A percentile compares a stretch with the other conserved stretches of the same genome.
These are phyloP conservation scores for Acanthaster planci DNA, from an alignment of 35 echinoderm and acorn worm genomes.

Conservation along the genomic window DNA sequence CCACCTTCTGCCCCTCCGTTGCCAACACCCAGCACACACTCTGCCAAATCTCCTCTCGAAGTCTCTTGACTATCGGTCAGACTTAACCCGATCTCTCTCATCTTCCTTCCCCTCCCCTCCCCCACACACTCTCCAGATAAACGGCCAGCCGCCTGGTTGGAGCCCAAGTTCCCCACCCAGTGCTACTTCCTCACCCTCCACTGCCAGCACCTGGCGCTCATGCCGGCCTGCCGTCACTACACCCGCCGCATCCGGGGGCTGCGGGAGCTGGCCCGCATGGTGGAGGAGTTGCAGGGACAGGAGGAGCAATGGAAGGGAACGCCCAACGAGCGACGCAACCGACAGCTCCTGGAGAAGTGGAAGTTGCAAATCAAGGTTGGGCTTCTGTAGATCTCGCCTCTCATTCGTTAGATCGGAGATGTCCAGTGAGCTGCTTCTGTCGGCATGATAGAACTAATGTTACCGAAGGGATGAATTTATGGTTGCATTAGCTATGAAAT, in stretches of 20 bases:
- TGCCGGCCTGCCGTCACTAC: conserved; percentile 84
- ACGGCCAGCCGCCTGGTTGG: conserved; percentile 52
- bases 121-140: conserved; percentile 29
- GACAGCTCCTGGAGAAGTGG: conserved; percentile 83
- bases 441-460: too few relatives aligned
- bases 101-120: background rate
- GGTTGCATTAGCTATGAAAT: too few relatives aligned
- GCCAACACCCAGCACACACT: too few relatives aligned
- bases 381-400: background rate
- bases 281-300: conserved; percentile 77
- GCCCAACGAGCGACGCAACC: conserved; percentile 69
- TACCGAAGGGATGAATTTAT: too few relatives aligned
- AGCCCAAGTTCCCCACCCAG: conserved; percentile 93
- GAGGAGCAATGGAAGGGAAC: conserved; percentile 86
- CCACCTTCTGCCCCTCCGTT: too few relatives aligned
- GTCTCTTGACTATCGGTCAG: too few relatives aligned
- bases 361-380: conserved; percentile 89
- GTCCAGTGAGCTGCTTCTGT: too few relatives aligned
- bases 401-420: too few relatives aligned
- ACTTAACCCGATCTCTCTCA: too few relatives aligned
- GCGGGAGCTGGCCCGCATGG: conserved; percentile 80
- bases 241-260: conserved; percentile 73
- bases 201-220: conserved; percentile 92
- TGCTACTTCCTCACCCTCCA: conserved; percentile 93
- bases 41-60: too few relatives aligned